Evolutionary conservation across 2,888 invertebrate genomes (phyloP), one percentile per base, ranked within the genome.

Genomic region (Polydesmus complanatus): DNA sequence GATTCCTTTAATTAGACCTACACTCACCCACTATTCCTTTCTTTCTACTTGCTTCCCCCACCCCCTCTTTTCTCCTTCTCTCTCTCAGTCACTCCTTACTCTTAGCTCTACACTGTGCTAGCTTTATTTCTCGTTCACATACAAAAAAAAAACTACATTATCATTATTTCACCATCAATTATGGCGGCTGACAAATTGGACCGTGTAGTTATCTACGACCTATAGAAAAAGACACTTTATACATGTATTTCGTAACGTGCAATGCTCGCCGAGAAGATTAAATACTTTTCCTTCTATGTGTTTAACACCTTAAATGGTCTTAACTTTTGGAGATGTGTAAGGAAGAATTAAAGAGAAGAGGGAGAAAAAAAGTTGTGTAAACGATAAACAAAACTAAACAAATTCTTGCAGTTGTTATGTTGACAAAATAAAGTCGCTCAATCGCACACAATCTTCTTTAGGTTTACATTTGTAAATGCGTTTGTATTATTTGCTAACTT

Each of bases 1-100:
- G 60, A 60, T 60, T 60, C 60, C 60, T 60, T 60, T 60, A 60
- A 60, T 60, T 60, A 60, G 60, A 60, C 52, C 52, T 60, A 52
- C 60, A 37, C 19, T 51, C 37, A n/a, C n/a, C n/a, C n/a, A n/a
- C n/a, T n/a, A n/a, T n/a, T n/a, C n/a, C n/a, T n/a, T n/a, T n/a
- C n/a, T n/a, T n/a, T n/a, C n/a, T n/a, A n/a, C n/a, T n/a, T n/a
- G n/a, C n/a, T n/a, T 37, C 37, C 14, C 37, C 37, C 37, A 37
- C 14, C 14, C 37, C 14, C 14, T 37, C 37, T 37, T 37, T 37
- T 37, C 37, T 37, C 37, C 5, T 37, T 37, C 14, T 8, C 37
- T 14, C 37, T 37, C 14, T 14, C 8, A 37, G 37, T 8, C n/a
- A 37, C 37, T 14, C 14, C 37, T 37, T 8, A 8, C 37, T 37